Evolutionary conservation across 2,113 vertebrate genomes (phyloP).

Genomic region (Melanotaenia duboulayi): DNA sequence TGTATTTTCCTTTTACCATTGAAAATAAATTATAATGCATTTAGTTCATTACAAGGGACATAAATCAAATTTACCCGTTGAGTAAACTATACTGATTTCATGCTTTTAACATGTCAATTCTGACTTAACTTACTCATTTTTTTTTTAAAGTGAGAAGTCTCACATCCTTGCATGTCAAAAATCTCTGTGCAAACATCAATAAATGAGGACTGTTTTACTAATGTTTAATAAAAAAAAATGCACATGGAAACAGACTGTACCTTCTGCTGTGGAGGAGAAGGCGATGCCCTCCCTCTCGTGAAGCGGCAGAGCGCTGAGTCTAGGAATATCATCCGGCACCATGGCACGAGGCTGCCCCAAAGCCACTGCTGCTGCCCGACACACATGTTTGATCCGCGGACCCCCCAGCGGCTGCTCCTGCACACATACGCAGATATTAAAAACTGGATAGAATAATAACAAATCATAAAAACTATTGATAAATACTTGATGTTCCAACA

Average conservation of each 20-base stretch:
- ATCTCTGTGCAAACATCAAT: too few species aligned
- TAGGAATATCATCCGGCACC: conserved; percentile 91
- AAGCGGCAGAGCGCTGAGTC: conserved; percentile 91
- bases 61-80: neutral
- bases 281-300: conserved; percentile 88
- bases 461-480: neutral
- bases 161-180: too few species aligned
- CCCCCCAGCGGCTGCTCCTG: conserved; percentile 86
- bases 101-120: neutral
- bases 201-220: neutral
- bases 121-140: too few species aligned
- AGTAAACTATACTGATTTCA: neutral
- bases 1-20: neutral
- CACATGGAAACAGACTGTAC: conserved; percentile 65
- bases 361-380: conserved; percentile 91
- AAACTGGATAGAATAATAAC: neutral
- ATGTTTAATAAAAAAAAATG: neutral
- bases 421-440: neutral
- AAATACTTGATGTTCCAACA: neutral
- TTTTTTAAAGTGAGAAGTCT: too few species aligned
- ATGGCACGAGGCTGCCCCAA: conserved; percentile 91
- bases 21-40: neutral
- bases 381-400: conserved; percentile 93
- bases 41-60: neutral
- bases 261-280: conserved; percentile 80